Evolutionary conservation across 2,888 invertebrate species (phyloP).

Genomic region (Nymphalis c-album): DNA sequence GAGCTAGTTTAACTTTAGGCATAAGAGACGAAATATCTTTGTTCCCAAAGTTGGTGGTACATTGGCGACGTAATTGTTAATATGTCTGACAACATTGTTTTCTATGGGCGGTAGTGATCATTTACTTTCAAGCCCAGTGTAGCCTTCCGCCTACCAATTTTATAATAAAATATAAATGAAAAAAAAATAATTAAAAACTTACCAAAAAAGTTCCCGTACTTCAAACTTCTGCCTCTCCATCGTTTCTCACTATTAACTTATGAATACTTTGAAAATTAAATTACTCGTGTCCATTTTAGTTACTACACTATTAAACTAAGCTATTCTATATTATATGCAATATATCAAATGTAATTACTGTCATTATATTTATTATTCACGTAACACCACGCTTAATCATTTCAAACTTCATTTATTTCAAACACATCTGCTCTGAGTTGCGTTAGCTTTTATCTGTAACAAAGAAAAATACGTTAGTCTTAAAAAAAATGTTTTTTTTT

Average conservation of each 20-base stretch:
- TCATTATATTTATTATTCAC: slow-evolving; percentile 34
- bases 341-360: slow-evolving; percentile 29
- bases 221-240: slow-evolving; percentile 61
- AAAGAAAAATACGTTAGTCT: slow-evolving; percentile 19
- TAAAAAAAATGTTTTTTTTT: no score
- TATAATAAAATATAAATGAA: not conserved
- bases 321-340: slow-evolving; percentile 15
- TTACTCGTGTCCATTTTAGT: slow-evolving; percentile 36
- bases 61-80: no score
- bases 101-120: no score
- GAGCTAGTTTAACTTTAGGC: no score
- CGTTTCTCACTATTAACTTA: slow-evolving; percentile 29
- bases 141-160: no score
- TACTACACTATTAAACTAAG: slow-evolving; percentile 12
- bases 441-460: slow-evolving; percentile 38
- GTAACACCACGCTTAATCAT: slow-evolving; percentile 34
- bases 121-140: no score
- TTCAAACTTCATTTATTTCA: slow-evolving; percentile 20
- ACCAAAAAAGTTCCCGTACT: slow-evolving; percentile 58
- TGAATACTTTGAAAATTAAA: slow-evolving; percentile 18
- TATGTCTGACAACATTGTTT: no score
- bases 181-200: slow-evolving; percentile 39
- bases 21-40: no score
- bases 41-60: no score
- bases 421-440: slow-evolving; percentile 19